These are phyloP conservation scores for Prorops nasuta DNA, from an alignment of 1,140 invertebrate genomes.

Conservation along the genomic window DNA sequence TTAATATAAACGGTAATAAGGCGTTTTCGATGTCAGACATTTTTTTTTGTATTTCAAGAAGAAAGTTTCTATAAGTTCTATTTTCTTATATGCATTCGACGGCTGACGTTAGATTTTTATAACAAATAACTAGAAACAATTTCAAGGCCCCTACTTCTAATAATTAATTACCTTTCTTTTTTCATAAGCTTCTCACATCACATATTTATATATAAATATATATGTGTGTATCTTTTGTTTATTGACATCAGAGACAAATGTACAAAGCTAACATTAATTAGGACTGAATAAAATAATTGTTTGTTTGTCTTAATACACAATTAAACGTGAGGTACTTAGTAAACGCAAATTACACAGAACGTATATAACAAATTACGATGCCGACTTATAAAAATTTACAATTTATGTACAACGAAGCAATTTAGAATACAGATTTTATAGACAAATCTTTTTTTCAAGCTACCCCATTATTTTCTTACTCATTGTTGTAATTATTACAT, in stretches of 20 bases:
- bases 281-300: no score
- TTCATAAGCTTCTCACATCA: neutral
- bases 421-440: no score
- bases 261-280: no score
- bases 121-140: conserved; percentile 34
- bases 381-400: no score
- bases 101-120: conserved; percentile 27
- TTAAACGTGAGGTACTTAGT: no score
- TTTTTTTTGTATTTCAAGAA: conserved; percentile 25
- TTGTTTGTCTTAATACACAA: no score
- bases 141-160: conserved; percentile 25
- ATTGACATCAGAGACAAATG: neutral
- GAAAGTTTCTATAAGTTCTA: conserved; percentile 6
- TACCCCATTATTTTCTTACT: no score
- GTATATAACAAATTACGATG: no score
- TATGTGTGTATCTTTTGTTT: conserved; percentile 11
- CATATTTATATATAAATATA: conserved; percentile 7
- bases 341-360: no score
- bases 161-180: neutral
- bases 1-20: conserved; percentile 40
- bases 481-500: no score
- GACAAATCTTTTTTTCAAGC: no score
- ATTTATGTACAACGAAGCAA: no score
- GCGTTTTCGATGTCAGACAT: conserved; percentile 44
- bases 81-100: conserved; percentile 15